phyloP scores from a whole-genome alignment of 2,113 vertebrate species.

The Pachypanchax playfairii region DNA sequence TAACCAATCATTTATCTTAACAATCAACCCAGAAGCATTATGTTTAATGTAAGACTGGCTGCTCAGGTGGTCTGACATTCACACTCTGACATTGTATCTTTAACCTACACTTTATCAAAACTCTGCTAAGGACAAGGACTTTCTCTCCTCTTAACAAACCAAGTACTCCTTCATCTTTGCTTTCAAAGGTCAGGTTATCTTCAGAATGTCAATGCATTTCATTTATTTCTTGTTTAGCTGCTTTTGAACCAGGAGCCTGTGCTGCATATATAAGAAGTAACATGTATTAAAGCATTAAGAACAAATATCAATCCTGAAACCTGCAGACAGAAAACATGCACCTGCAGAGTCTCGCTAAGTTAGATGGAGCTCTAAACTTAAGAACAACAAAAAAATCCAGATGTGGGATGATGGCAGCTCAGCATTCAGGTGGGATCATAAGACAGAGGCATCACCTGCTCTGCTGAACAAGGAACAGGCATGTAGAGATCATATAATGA shows the following conservation, averaged over 20 bases:
- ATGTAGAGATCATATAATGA: slow-evolving; percentile 46
- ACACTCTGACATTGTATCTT: slow-evolving; percentile 43
- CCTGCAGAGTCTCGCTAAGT: slow-evolving; percentile 24
- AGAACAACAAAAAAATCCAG: background rate
- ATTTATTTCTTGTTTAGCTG: slow-evolving; percentile 28
- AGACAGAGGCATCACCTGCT: slow-evolving; percentile 27
- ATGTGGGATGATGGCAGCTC: background rate
- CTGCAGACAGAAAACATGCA: slow-evolving; percentile 22
- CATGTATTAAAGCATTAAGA: background rate
- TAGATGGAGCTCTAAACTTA: too few species aligned
- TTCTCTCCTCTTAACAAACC: slow-evolving; percentile 16
- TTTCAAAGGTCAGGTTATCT: slow-evolving; percentile 50
- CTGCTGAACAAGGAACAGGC: slow-evolving; percentile 18
- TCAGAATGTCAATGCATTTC: slow-evolving; percentile 9
- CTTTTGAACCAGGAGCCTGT: too few species aligned
- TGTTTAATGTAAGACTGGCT: background rate
- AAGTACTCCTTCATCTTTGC: slow-evolving; percentile 4
- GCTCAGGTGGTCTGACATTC: slow-evolving; percentile 37
- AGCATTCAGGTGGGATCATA: slow-evolving; percentile 1
- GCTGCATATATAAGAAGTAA: background rate
- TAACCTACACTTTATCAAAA: slow-evolving; percentile 4
- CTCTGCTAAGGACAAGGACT: slow-evolving; percentile 3
- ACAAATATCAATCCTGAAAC: slow-evolving; percentile 14
- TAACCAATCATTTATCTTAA: background rate
- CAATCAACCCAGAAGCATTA: background rate